These are phyloP conservation scores for Nephrotoma flavescens DNA, from an alignment of 2,888 invertebrate genomes.

Conservation along the genomic window DNA sequence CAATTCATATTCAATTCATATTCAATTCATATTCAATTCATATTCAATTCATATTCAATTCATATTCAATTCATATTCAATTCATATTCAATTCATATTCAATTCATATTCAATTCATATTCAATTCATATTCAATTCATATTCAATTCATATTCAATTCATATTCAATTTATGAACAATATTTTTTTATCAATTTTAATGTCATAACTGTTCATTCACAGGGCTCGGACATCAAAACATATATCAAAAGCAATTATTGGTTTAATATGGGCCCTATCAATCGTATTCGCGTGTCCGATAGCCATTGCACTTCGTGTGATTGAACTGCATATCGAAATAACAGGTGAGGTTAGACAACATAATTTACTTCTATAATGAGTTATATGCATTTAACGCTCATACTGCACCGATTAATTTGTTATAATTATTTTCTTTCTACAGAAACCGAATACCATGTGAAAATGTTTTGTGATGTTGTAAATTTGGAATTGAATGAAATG, in stretches of 20 bases:
- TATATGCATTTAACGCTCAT: neutral
- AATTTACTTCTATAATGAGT: neutral
- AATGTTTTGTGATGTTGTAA: constrained; percentile 37
- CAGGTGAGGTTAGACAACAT: constrained; percentile 19
- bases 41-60: too few relatives aligned
- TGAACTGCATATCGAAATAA: constrained; percentile 23
- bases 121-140: too few relatives aligned
- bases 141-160: too few relatives aligned
- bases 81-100: too few relatives aligned
- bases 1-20: too few relatives aligned
- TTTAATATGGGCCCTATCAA: constrained; percentile 57
- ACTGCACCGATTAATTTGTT: neutral
- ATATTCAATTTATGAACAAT: too few relatives aligned
- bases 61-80: too few relatives aligned
- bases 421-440: neutral
- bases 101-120: too few relatives aligned
- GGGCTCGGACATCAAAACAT: constrained; percentile 57
- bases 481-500: constrained; percentile 34
- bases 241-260: constrained; percentile 58
- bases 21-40: too few relatives aligned
- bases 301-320: constrained; percentile 30
- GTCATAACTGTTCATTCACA: constrained; percentile 20
- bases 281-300: constrained; percentile 53
- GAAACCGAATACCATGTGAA: neutral
- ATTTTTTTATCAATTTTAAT: neutral